Evolutionary conservation across 2,797 vertebrate species (phyloP).

Genomic region (Propithecus perrieri): DNA sequence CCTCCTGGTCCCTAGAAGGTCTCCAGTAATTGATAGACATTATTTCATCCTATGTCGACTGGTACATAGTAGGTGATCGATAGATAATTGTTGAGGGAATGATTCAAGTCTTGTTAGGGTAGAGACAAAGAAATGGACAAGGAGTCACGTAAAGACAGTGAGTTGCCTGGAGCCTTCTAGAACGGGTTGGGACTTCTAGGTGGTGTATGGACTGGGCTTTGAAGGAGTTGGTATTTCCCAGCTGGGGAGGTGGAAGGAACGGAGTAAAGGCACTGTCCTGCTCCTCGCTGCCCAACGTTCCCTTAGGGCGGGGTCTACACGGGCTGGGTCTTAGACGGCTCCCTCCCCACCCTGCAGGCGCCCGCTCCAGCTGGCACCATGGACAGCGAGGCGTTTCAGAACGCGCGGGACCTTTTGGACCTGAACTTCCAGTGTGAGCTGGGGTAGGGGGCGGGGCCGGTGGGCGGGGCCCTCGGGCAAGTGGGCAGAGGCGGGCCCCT

Average conservation of each 20-base stretch:
- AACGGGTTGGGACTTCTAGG: not conserved
- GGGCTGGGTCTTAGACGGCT: not conserved
- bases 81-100: not conserved
- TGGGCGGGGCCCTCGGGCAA: not conserved
- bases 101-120: not conserved
- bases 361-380: constrained; percentile 72
- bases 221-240: not conserved
- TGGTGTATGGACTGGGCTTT: not conserved
- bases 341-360: not conserved
- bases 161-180: not conserved
- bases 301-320: not conserved
- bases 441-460: not conserved
- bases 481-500: not conserved
- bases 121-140: not conserved
- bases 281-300: fast-evolving
- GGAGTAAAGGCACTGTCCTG: not conserved
- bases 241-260: not conserved
- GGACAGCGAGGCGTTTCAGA: constrained; percentile 78
- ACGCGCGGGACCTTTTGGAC: constrained; percentile 74
- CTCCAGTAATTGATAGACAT: not conserved
- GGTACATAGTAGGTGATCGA: not conserved
- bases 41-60: not conserved
- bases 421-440: constrained; percentile 85
- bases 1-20: not conserved
- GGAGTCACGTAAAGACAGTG: not conserved